Percentiles rank a stretch among this genome's conserved stretches.
phyloP scores from a whole-genome alignment of 2,888 invertebrate species.

The Ectobius pallidus region DNA sequence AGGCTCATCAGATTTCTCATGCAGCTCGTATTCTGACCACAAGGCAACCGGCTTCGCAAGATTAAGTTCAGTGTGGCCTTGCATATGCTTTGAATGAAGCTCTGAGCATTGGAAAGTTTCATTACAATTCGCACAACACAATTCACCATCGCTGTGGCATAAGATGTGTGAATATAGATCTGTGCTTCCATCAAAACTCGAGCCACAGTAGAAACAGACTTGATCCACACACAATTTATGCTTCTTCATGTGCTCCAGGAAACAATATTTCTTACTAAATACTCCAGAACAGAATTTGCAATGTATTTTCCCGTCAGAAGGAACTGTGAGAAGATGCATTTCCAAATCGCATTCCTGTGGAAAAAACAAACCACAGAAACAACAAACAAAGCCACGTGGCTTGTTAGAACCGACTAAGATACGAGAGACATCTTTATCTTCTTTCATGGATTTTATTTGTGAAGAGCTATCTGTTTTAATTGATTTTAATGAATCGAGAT shows the following conservation, averaged over 20 bases:
- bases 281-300: neutral
- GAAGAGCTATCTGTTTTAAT: neutral
- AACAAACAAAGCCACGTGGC: neutral
- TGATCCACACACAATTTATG: neutral
- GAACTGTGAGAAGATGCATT: neutral
- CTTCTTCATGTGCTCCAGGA: neutral
- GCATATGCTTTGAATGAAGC: constrained; percentile 26
- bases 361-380: constrained; percentile 6
- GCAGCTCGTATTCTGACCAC: no score
- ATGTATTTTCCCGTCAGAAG: neutral
- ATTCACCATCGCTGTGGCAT: constrained; percentile 6
- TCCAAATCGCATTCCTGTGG: constrained; percentile 8
- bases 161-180: constrained; percentile 28
- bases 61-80: neutral
- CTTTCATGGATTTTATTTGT: neutral
- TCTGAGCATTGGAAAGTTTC: constrained; percentile 20
- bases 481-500: no score
- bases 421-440: neutral
- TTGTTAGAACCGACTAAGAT: no score
- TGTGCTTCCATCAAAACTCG: neutral
- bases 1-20: no score
- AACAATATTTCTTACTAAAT: neutral
- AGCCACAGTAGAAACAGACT: constrained; percentile 18
- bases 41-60: neutral
- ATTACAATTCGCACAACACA: constrained; percentile 32